phyloP scores from a whole-genome alignment of 2,113 vertebrate species.

The Serinus canaria region DNA sequence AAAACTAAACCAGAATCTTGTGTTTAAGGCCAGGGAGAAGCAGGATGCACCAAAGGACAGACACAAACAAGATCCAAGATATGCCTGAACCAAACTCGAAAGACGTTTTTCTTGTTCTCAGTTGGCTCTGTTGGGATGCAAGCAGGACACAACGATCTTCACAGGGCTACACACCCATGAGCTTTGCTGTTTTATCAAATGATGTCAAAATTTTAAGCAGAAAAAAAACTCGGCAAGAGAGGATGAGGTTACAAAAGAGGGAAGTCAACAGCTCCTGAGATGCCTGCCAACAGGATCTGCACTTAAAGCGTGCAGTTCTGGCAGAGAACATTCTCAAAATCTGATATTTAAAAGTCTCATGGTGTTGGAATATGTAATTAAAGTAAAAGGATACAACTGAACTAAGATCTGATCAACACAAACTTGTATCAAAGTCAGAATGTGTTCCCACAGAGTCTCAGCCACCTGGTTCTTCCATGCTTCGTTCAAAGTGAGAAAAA shows the following conservation, averaged over 20 bases:
- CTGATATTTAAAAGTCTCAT: constrained; percentile 28
- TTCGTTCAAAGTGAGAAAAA: not conserved
- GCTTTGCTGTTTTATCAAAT: not conserved
- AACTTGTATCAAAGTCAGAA: not conserved
- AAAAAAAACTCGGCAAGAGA: not conserved
- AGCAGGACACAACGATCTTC: not conserved
- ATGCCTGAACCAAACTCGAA: not conserved
- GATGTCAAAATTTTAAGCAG: not conserved
- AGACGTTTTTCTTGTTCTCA: not conserved
- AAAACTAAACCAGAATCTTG: not conserved
- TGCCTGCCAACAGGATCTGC: constrained; percentile 35
- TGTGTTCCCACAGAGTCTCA: not conserved
- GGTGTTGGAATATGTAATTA: not conserved
- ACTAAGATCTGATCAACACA: not conserved
- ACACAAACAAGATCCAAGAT: not conserved
- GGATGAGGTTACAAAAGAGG: not conserved
- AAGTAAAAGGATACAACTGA: constrained; percentile 18
- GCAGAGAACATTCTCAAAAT: constrained; percentile 26
- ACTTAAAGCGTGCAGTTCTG: constrained; percentile 10
- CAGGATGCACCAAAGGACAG: not conserved
- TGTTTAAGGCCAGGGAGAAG: not conserved
- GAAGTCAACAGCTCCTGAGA: constrained; percentile 3
- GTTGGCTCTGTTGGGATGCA: not conserved
- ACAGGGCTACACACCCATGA: not conserved
- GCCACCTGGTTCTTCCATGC: not conserved